Evolutionary conservation across 92 coral and sea anemone species (phyloP), one percentile per base, ranked within the genome.

Genomic region (Paragorgia papillata): DNA sequence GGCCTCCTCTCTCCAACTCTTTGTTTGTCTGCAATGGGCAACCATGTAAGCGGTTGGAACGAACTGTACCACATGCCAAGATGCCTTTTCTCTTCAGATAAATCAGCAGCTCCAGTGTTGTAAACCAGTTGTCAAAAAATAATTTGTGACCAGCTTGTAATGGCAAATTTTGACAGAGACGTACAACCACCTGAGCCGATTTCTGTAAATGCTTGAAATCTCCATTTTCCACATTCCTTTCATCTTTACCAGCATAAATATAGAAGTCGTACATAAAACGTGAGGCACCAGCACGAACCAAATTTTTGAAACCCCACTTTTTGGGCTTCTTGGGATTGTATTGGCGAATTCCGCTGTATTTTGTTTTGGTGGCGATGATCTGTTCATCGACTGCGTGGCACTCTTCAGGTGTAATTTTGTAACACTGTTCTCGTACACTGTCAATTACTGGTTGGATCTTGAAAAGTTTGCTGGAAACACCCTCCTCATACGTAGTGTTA

Each of bases 81-180:
- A 76, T 27, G 49, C 74, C 82, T 30, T 62, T n/a, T 48, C 62
- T 63, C 30, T 76, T 61, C 69, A 76, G 29, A 57, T 79, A 62
- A 54, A 66, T 51, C 53, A 67, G 66, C 35, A 79, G 50, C 50
- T 71, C 78, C 50, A 55, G 62, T 8, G 83, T 65, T 22, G 66
- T 51, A 28, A 76, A 80, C 67, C 73, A 79, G 44, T 79, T 79
- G 32, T 79, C 83, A 66, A 79, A 66, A 51, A 66, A 79, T 19
- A 79, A 62, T 74, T 79, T 66, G 77, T 79, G 76, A 66, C 74
- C 63, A 62, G 33, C 76, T 20, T 79, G 53, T 21, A 60, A 53
- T 26, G 83, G 77, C 10, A 77, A 58, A 51, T 62, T 22, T 64
- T 56, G 28, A 37, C 66, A 65, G 9, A 66, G 73, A 30, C 50